Evolutionary conservation across 2,888 invertebrate genomes (phyloP), one percentile per base, ranked within the genome.

Genomic region (Vesta saturnalis): DNA sequence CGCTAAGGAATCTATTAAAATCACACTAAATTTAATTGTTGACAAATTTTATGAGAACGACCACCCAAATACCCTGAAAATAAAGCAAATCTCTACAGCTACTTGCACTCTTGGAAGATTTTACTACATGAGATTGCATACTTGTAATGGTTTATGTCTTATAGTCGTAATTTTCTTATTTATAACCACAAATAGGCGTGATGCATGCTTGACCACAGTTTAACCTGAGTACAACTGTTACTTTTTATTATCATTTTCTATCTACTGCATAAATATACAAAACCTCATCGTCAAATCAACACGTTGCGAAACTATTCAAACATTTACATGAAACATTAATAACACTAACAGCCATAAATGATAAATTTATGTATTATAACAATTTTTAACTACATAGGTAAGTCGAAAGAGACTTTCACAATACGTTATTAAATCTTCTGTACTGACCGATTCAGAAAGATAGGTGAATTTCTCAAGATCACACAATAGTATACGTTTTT

Each of bases 181-280:
- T 60, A 57, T 58, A 62, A 67, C 71, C 71, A 59, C 73, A 73
- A 67, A 69, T 58, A 60, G 65, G 69, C 69, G 71, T 71, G 71
- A 69, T 69, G 67, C 67, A 73, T 67, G 67, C 67, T 69, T 71
- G 69, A 71, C 71, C 73, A 73, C 69, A 69, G 58, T 60, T 69
- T 66, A 69, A 66, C 63, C 69, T 57, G 52, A 55, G 60, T 49
- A 56, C 68, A 60, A 63, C 63, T 59, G 63, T 61, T 66, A 19
- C 22, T 43, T 64, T 63, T 63, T 46, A 56, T 57, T 47, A 52
- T 19, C 21, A 52, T 52, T 56, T 56, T 56, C 23, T 30, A 30
- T 23, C 15, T 15, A 56, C 30, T 54, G 54, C 22, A 54, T 19
- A 30, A 23, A 15, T 56, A 30, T 55, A 55, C 30, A 1, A 54